These are phyloP conservation scores for Ormyrus rosae DNA, from an alignment of 2,888 invertebrate genomes.

Conservation along the genomic window DNA sequence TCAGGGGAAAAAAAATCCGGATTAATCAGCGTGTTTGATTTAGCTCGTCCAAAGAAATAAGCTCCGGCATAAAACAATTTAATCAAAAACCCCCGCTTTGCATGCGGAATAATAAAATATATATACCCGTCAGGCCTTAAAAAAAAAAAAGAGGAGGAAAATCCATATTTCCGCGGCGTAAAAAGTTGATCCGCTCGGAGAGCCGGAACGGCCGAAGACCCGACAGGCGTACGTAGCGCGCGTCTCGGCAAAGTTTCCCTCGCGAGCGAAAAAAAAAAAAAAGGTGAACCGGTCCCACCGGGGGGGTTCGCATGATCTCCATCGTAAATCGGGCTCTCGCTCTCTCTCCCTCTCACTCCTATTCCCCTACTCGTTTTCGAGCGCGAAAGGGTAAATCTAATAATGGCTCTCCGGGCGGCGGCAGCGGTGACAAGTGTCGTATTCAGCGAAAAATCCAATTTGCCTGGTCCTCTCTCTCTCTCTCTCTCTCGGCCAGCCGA, in stretches of 20 bases:
- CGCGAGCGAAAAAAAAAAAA: not conserved
- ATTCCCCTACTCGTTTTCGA: conserved; percentile 35
- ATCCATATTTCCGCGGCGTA: conserved; percentile 22
- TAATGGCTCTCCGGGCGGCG: conserved; percentile 54
- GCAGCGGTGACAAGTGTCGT: conserved; percentile 59
- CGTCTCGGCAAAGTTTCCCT: conserved; percentile 29
- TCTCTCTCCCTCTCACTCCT: not conserved
- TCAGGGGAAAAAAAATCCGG: not conserved
- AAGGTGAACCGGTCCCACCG: conserved; percentile 20
- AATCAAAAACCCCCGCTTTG: conserved; percentile 17
- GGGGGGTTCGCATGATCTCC: conserved; percentile 29
- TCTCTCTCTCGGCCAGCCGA: not conserved
- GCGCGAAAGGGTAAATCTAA: conserved; percentile 63
- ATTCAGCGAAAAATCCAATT: conserved; percentile 56
- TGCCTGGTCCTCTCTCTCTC: conserved; percentile 2
- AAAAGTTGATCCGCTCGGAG: conserved; percentile 32
- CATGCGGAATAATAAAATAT: not conserved
- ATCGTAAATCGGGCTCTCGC: conserved; percentile 14
- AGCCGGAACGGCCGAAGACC: not conserved
- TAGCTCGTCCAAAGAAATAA: too few relatives aligned
- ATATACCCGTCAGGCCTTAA: too few relatives aligned
- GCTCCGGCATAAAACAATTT: not conserved
- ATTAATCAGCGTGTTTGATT: too few relatives aligned
- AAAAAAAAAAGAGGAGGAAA: not conserved
- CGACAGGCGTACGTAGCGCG: conserved; percentile 6